These are phyloP conservation scores for Punctoribates punctum DNA, from an alignment of 2,888 invertebrate species.

Conservation along the genomic window DNA sequence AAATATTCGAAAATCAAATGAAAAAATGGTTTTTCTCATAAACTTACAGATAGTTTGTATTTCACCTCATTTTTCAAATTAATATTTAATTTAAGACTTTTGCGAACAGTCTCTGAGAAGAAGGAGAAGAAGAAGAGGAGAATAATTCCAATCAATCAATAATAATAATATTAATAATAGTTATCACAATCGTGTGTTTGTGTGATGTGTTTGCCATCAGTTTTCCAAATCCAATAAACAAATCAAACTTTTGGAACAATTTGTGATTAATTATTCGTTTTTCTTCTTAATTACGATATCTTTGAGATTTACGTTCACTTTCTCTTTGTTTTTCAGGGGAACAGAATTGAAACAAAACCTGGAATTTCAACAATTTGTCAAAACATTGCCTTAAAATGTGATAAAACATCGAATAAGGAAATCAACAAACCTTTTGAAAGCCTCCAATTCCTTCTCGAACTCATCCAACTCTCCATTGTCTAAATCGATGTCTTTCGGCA, in stretches of 20 bases:
- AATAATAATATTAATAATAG: slow-evolving; percentile 1
- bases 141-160: not conserved
- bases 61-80: not conserved
- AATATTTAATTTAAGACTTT: no score
- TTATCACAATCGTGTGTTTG: slow-evolving; percentile 16
- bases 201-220: not conserved
- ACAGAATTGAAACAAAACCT: slow-evolving; percentile 64
- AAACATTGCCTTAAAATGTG: not conserved
- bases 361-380: not conserved
- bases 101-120: no score
- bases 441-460: slow-evolving; percentile 75
- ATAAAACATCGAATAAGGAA: no score
- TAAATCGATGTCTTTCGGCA: slow-evolving; percentile 71
- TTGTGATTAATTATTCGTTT: slow-evolving; percentile 17
- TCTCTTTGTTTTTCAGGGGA: slow-evolving; percentile 68
- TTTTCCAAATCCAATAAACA: not conserved
- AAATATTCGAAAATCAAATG: not conserved
- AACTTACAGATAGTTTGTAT: not conserved
- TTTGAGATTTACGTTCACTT: slow-evolving; percentile 68
- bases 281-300: slow-evolving; percentile 54
- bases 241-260: not conserved
- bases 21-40: slow-evolving; percentile 16
- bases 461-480: slow-evolving; percentile 74
- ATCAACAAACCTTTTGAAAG: slow-evolving; percentile 70
- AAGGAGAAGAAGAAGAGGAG: no score